Base-by-base conservation (phyloP, 2,888 invertebrate genomes). In the Dimorphilus gyrociliatus region DNA sequence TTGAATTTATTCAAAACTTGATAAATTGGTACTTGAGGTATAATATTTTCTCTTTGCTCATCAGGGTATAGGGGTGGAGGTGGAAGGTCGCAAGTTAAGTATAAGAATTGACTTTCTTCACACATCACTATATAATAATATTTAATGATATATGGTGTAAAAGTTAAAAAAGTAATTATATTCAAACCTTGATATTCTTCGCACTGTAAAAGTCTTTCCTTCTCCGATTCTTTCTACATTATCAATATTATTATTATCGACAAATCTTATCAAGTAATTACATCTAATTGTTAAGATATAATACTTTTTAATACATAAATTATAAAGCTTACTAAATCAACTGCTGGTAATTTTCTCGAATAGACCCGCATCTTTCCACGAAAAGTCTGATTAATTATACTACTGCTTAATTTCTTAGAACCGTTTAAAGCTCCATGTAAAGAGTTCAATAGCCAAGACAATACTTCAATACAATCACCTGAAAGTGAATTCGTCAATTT, bases 381-480 rank as follows among this genome's bases (percentile, higher is more conserved):
- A 62, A 99, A 97, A 4, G 86, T 81, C 63, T 82, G 81, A 60
- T 88, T 84, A 37, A 99, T 79, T 32, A 97, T 85, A 19, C 85
- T 85, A 30, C 85, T 86, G 34, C 52, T 57, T 1, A 53, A 48
- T 40, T 64, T 64, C 55, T 86, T 85, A 1, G 77, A 82, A 6
- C 58, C 59, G 15, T 92, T 92, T 33, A 99, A 67, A 1, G 92
- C 86, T 44, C 80, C 70, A 57, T 99, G 97, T 19, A 97, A 67
- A 0, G 90, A 82, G 61, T 97, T 97, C 25, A 99, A 67, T 56
- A 99, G 84, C 94, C 97, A 99, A 0, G 88, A 90, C 34, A 99
- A 67, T 58, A 97, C 97, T 54, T 92, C 88, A 35, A 94, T 80
- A 0, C 94, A 88, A 68, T 99, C 94, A 48, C 92, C 82, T 81